Evolutionary conservation across 2,797 vertebrate genomes (phyloP), one percentile per base, ranked within the genome.

Genomic region (Denticeps clupeoides): DNA sequence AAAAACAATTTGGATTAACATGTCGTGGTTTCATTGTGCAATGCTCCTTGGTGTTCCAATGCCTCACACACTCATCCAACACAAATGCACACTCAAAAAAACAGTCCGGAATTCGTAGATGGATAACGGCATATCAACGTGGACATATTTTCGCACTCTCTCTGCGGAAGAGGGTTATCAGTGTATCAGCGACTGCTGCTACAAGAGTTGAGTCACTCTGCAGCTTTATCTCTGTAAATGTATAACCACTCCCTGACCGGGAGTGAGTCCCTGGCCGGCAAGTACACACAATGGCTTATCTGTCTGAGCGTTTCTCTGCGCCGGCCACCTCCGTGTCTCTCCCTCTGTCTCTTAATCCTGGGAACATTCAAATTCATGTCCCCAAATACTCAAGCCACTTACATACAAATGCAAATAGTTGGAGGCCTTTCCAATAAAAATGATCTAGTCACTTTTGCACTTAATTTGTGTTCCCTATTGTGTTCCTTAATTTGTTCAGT

Each of bases 281-380:
- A 52, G 32, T 45, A 29, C 58, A 46, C 55, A 67, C 60, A 63
- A 63, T 50, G 42, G 49, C 62, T 68, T 68, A 65, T 65, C 60
- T 65, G 51, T 58, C 49, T 53, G 23, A n/a, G n/a, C n/a, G n/a
- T n/a, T n/a, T n/a, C n/a, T n/a, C n/a, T n/a, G n/a, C n/a, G n/a
- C n/a, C n/a, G n/a, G n/a, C n/a, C n/a, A n/a, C n/a, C n/a, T 27
- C 29, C 15, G 47, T 58, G 57, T 60, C 62, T 62, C 56, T 62
- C 54, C 62, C 63, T 59, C 54, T 58, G 73, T 80, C 74, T 70
- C 16, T 38, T 73, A 72, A 79, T 74, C 65, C 12, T 9, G 16
- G 5, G 11, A 26, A 24, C n/a, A 16, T 2, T 3, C 23, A 8
- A 22, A 13, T 38, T 76, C n/a, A n/a, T n/a, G 73, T 80, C 74